A percentile compares a stretch with the other conserved stretches of the same genome.
Conservation (phyloP, 2,113 vertebrate genomes). For the Zapus hudsonius region DNA sequence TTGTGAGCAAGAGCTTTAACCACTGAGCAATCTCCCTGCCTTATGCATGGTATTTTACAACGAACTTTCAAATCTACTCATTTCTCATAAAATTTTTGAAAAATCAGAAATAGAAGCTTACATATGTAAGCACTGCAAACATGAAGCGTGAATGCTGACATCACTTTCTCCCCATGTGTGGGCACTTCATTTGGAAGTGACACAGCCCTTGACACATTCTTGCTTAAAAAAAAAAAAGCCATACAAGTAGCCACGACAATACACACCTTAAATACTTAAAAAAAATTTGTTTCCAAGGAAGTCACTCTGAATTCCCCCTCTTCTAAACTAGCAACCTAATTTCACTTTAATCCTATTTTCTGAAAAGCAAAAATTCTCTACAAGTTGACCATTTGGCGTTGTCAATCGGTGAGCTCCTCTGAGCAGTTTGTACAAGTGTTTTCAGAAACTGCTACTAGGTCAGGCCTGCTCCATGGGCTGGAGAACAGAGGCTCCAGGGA, state of each 20-base stretch:
- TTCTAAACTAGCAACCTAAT: background rate
- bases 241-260: background rate
- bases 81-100: conserved; percentile 30
- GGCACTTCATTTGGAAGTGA: background rate
- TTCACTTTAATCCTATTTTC: conserved; percentile 10
- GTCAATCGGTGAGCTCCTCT: no score
- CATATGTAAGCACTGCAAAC: background rate
- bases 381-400: background rate
- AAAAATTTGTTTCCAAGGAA: background rate
- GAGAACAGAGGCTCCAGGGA: no score
- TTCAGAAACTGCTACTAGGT: no score
- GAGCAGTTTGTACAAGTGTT: background rate
- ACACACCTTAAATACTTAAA: background rate
- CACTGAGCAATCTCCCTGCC: background rate
- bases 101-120: background rate
- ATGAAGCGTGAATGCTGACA: background rate
- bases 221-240: background rate
- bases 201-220: background rate
- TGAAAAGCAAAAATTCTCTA: background rate
- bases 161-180: background rate
- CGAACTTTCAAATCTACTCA: conserved; percentile 15
- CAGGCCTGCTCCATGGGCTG: no score
- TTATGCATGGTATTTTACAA: background rate
- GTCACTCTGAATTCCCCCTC: background rate
- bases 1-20: no score